These are phyloP conservation scores for Bolinopsis microptera DNA, from an alignment of 37 sponge, comb jelly and placozoan species.

Conservation along the genomic window DNA sequence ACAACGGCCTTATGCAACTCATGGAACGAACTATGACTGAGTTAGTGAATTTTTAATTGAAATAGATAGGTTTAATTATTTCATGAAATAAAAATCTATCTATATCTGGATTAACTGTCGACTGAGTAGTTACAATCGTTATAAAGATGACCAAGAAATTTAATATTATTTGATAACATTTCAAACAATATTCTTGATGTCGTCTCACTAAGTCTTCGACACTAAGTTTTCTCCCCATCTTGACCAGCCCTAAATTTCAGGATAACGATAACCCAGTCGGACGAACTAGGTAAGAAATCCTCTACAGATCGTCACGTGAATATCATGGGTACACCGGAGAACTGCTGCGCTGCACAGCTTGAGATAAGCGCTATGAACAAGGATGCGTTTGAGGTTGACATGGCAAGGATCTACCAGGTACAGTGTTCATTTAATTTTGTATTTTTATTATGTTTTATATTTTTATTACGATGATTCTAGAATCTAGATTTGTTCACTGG, in stretches of 20 bases:
- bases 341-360: conserved; percentile 49
- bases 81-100: too few species aligned
- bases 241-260: too few species aligned
- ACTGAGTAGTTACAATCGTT: too few species aligned
- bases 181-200: too few species aligned
- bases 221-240: too few species aligned
- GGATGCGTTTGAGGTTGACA: conserved; percentile 12
- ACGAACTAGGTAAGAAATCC: conserved; percentile 57
- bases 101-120: too few species aligned
- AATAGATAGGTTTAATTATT: background rate
- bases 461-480: too few species aligned
- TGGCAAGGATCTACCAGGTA: conserved; percentile 3
- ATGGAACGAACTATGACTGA: background rate
- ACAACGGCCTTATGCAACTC: background rate
- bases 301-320: background rate
- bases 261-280: conserved; percentile 29
- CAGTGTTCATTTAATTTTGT: background rate
- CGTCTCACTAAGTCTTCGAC: too few species aligned
- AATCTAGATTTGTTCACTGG: too few species aligned
- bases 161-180: too few species aligned
- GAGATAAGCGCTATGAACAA: conserved; percentile 55
- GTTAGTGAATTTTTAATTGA: background rate
- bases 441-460: too few species aligned
- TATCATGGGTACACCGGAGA: background rate
- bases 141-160: too few species aligned